Percentiles rank a stretch among this genome's conserved stretches.
phyloP scores from a whole-genome alignment of 2,113 vertebrate genomes.

The Poeciliopsis prolifica region DNA sequence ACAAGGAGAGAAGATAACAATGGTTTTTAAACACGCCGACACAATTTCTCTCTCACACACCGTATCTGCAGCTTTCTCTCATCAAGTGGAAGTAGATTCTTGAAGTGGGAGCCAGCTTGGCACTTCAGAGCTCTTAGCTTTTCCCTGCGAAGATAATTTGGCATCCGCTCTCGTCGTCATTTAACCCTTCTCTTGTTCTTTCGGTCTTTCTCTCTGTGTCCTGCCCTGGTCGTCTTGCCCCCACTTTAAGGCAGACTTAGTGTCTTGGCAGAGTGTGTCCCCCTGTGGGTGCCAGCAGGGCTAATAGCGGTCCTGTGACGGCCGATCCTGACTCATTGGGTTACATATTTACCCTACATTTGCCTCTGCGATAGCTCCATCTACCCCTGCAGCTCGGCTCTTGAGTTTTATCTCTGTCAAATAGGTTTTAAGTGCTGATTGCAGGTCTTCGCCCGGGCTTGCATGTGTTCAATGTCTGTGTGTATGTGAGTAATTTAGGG shows the following conservation, averaged over 20 bases:
- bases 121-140: conserved; percentile 61
- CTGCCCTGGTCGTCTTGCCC: conserved; percentile 24
- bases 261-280: conserved; percentile 41
- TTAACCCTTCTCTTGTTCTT: conserved; percentile 15
- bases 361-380: conserved; percentile 37
- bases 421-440: conserved; percentile 40
- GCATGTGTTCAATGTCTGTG: conserved; percentile 37
- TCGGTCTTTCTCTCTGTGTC: conserved; percentile 8
- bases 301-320: conserved; percentile 71
- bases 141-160: conserved; percentile 49
- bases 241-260: conserved; percentile 65
- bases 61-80: conserved; percentile 20
- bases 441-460: conserved; percentile 47
- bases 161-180: conserved; percentile 28
- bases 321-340: conserved; percentile 65
- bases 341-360: conserved; percentile 61
- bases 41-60: conserved; percentile 6
- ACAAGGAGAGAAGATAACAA: conserved; percentile 42
- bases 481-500: conserved; percentile 50
- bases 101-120: conserved; percentile 31
- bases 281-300: conserved; percentile 47
- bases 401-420: conserved; percentile 24
- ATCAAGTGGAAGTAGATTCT: conserved; percentile 57
- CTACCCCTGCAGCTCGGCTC: conserved; percentile 40
- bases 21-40: conserved; percentile 1